Evolutionary conservation across 2,888 invertebrate species (phyloP).

Genomic region (Athalia cordata): DNA sequence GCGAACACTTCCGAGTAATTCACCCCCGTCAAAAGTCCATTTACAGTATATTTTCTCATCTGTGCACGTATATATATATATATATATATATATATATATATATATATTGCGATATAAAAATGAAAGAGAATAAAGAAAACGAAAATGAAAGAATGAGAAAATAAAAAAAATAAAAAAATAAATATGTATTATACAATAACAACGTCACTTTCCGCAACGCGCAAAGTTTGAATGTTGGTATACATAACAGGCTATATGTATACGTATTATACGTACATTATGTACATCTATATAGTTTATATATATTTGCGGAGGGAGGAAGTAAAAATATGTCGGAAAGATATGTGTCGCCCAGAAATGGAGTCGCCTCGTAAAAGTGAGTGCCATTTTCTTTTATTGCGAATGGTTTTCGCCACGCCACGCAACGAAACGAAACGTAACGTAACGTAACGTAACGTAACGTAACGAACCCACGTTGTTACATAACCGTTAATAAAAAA

Average conservation of each 20-base stretch:
- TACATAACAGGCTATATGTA: not conserved
- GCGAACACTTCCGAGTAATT: too few relatives aligned
- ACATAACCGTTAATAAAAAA: slow-evolving; percentile 34
- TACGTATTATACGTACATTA: not conserved
- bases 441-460: not conserved
- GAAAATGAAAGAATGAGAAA: too few relatives aligned
- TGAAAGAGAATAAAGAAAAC: too few relatives aligned
- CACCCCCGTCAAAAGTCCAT: too few relatives aligned
- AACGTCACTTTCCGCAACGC: not conserved
- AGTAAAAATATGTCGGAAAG: too few relatives aligned
- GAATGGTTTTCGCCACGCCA: not conserved
- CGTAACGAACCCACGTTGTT: slow-evolving; percentile 15
- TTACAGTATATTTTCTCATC: too few relatives aligned
- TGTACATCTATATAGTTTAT: not conserved
- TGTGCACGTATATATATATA: too few relatives aligned
- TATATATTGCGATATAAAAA: too few relatives aligned
- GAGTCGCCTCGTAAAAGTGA: not conserved
- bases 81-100: too few relatives aligned
- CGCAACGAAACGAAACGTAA: not conserved
- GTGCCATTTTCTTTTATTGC: slow-evolving; percentile 40
- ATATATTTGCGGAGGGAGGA: not conserved
- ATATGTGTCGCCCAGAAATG: not conserved
- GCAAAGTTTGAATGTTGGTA: not conserved
- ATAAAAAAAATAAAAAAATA: too few relatives aligned
- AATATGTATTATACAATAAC: too few relatives aligned